Percentiles rank a stretch among this genome's conserved stretches.
These are phyloP conservation scores for Rhagophthalmus giganteus DNA, from an alignment of 2,888 invertebrate genomes.

Conservation along the genomic window DNA sequence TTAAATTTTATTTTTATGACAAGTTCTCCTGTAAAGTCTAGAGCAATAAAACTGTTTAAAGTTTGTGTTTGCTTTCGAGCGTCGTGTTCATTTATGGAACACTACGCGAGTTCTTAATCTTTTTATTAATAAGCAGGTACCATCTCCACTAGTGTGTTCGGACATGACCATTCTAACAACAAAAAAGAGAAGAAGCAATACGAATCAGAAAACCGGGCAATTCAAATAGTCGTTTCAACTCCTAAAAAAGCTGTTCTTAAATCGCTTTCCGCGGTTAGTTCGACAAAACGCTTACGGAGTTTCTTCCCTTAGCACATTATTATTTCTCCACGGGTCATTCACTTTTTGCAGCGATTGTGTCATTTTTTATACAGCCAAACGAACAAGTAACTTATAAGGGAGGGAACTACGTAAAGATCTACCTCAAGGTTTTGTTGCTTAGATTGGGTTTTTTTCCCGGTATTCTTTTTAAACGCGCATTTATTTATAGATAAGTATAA, in stretches of 20 bases:
- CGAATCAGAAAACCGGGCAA: slow-evolving; percentile 18
- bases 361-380: slow-evolving; percentile 23
- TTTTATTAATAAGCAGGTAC: too few relatives aligned
- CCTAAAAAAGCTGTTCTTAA: slow-evolving; percentile 24
- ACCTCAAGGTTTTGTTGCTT: too few relatives aligned
- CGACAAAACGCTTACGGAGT: slow-evolving; percentile 24
- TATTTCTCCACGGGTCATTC: slow-evolving; percentile 29
- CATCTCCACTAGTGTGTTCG: too few relatives aligned
- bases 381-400: too few relatives aligned
- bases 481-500: too few relatives aligned
- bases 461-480: too few relatives aligned
- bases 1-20: slow-evolving; percentile 28
- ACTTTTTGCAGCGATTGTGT: slow-evolving; percentile 16
- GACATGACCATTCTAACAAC: slow-evolving; percentile 1
- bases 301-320: slow-evolving; percentile 24
- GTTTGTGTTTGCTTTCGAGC: too few relatives aligned
- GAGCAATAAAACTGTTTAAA: slow-evolving; percentile 17
- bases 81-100: too few relatives aligned
- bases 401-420: too few relatives aligned
- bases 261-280: slow-evolving; percentile 23
- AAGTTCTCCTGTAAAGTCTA: slow-evolving; percentile 20
- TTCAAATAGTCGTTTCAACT: slow-evolving; percentile 26
- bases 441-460: too few relatives aligned
- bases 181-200: slow-evolving; percentile 2
- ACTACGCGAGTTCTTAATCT: too few relatives aligned